Conservation (phyloP, 1,140 invertebrate species). For the Caenorhabditis brenneri region DNA sequence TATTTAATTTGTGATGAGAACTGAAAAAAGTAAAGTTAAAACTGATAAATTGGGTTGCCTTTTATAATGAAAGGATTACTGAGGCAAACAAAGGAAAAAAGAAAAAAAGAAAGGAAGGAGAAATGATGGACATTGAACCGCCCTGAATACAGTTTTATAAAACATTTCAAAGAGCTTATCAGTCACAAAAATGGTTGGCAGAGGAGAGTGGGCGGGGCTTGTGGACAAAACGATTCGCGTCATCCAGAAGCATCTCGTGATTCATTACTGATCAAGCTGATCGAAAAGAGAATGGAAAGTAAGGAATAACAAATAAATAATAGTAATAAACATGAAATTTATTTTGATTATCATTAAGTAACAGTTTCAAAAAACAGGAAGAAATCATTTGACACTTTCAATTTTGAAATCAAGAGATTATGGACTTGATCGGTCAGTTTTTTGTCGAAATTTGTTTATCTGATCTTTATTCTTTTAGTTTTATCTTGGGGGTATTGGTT, state of each 20-base stretch:
- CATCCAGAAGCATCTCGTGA: conserved; percentile 18
- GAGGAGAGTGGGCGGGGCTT: background rate
- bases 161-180: conserved; percentile 3
- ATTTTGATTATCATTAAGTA: background rate
- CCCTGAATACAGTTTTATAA: conserved; percentile 10
- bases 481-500: no score
- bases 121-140: conserved; percentile 16
- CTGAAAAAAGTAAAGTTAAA: conserved; percentile 10
- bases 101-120: no score
- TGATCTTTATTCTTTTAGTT: no score
- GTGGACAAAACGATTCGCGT: background rate
- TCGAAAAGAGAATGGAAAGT: background rate
- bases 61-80: conserved; percentile 21
- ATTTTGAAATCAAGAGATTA: background rate
- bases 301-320: conserved; percentile 7
- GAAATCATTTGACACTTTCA: background rate
- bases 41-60: background rate
- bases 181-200: background rate
- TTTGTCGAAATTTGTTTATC: background rate
- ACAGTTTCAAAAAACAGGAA: background rate
- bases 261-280: conserved; percentile 8
- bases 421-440: background rate
- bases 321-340: background rate
- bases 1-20: background rate
- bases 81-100: conserved; percentile 10